These are phyloP conservation scores for Pyxicephalus adspersus DNA, from an alignment of 2,113 vertebrate species.

Conservation along the genomic window DNA sequence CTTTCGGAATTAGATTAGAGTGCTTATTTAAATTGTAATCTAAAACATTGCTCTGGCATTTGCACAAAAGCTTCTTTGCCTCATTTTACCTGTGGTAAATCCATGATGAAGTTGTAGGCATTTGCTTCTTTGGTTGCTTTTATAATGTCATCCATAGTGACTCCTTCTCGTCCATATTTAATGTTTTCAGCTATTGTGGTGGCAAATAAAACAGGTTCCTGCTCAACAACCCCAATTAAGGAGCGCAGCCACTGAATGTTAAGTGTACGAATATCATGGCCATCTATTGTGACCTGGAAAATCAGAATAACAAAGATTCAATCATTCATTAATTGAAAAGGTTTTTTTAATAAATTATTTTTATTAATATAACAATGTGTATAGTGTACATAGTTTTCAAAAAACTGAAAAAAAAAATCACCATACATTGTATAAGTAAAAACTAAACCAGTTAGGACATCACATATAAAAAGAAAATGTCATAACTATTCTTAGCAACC, in stretches of 20 bases:
- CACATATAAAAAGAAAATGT: too few species aligned
- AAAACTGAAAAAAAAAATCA: too few species aligned
- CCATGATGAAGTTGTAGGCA: conserved; percentile 96
- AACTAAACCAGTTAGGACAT: too few species aligned
- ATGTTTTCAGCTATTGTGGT: conserved; percentile 97
- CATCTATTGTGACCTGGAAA: conserved; percentile 90
- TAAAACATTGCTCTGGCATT: conserved; percentile 6
- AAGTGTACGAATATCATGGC: conserved; percentile 92
- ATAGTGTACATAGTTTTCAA: too few species aligned
- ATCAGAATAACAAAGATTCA: neutral
- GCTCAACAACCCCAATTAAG: conserved; percentile 92
- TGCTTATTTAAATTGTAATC: neutral
- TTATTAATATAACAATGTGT: too few species aligned
- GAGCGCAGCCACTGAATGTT: conserved; percentile 94
- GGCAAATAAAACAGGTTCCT: conserved; percentile 92
- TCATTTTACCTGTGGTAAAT: conserved; percentile 84
- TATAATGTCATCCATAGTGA: conserved; percentile 86
- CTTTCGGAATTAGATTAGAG: conserved; percentile 25
- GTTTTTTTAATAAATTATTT: too few species aligned
- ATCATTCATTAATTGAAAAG: too few species aligned
- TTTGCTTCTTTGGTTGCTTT: conserved; percentile 89
- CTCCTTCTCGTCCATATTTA: conserved; percentile 82
- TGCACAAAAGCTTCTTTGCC: conserved; percentile 37
- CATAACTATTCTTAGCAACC: too few species aligned
- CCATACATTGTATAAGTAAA: too few species aligned